Evolutionary conservation across 1,140 invertebrate genomes (phyloP), one percentile per base, ranked within the genome.

Genomic region (Drosophila oshimai): DNA sequence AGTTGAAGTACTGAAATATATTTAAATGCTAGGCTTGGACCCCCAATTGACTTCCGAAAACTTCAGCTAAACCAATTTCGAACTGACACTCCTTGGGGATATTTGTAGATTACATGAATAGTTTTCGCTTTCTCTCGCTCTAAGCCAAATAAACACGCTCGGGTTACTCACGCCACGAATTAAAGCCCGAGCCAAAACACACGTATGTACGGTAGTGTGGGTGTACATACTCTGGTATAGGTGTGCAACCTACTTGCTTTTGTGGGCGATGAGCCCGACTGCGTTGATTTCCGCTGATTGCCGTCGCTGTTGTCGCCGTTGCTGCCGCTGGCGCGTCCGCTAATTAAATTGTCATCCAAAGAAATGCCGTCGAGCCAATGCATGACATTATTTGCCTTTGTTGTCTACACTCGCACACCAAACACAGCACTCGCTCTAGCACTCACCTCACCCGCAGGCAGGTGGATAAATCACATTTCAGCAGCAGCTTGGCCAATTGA

Each of bases 321-420:
- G 61, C 79, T 84, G 78, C 77, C 81, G 51, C 87, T 88, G 77
- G 77, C 70, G 64, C 78, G 87, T 83, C 87, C 87, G 81, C 89
- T 90, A 83, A 90, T 90, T 90, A 90, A 90, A 90, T 90, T 90
- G 80, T 90, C 89, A 80, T 90, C 89, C 61, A 90, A 83, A 54
- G 89, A 89, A 80, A 90, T 87, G 24, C 89, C 89, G 89, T 90
- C 89, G 72, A 90, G 69, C 89, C 89, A 90, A 90, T 90, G 86
- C 89, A 90, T 90, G 89, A 84, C 89, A 90, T 90, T 84, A 83
- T 88, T 71, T 84, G 73, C 76, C 33, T 64, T 83, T 76, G 53
- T 75, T 54, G 36, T 49, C 69, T 44, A 46, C 57, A 36, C 69
- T 34, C 44, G 44, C 49, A 55, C 49, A 67, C 54, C 29, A 15